Percentiles rank a stretch among this genome's conserved stretches.
Conservation (phyloP, 2,113 vertebrate species). For the Rhabdomys dilectus region DNA sequence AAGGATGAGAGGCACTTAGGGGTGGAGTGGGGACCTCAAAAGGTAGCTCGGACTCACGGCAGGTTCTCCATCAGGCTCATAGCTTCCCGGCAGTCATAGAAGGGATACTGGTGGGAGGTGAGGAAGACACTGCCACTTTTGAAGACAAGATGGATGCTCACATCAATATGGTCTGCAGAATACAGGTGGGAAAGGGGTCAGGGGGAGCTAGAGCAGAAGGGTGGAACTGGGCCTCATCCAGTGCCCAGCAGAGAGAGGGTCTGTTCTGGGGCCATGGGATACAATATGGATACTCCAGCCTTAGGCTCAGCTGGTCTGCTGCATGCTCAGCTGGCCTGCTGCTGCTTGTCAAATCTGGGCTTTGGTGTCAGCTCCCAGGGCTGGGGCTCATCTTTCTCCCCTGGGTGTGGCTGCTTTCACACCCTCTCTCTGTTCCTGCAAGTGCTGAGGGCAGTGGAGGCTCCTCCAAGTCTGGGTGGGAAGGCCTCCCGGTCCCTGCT, state of each 20-base stretch:
- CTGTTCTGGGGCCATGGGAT: not conserved
- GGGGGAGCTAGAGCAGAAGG: fast-evolving
- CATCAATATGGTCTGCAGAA: slow-evolving; percentile 91
- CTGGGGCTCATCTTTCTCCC: not conserved
- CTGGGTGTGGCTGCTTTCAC: not conserved
- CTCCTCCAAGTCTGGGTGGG: not conserved
- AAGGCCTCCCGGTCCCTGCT: not conserved
- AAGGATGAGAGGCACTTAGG: fast-evolving
- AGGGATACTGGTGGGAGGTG: slow-evolving; percentile 91
- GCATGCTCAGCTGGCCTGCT: not conserved
- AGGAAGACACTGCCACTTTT: slow-evolving; percentile 88
- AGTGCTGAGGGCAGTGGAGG: not conserved
- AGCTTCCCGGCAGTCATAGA: slow-evolving; percentile 95
- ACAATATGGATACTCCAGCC: not conserved
- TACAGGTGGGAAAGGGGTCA: fast-evolving
- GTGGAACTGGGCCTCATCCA: not conserved
- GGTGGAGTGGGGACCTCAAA: fast-evolving
- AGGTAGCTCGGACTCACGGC: slow-evolving; percentile 90
- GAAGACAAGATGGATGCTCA: slow-evolving; percentile 89
- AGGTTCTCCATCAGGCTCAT: slow-evolving; percentile 91
- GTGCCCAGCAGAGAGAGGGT: too few relatives aligned
- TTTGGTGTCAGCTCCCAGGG: not conserved
- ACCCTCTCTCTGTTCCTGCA: not conserved
- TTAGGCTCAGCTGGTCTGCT: not conserved
- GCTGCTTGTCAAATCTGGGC: not conserved